Evolutionary conservation across 2,113 vertebrate genomes (phyloP), one percentile per base, ranked within the genome.

Genomic region (Chelonoidis abingdonii): DNA sequence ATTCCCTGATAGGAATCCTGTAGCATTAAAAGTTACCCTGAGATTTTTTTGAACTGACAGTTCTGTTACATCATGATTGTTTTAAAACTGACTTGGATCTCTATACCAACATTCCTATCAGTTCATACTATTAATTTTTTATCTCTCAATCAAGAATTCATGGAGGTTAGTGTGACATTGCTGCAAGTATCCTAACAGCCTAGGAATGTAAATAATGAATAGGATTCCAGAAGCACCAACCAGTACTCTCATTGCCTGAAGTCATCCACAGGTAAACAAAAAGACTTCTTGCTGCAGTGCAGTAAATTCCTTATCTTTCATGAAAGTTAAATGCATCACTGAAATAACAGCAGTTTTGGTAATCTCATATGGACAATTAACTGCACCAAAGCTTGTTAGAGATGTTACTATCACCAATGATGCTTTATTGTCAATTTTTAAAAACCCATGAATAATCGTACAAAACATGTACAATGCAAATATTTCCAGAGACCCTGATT

Each of bases 51-150:
- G 87, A 2, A 7, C 75, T 80, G n/a, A 41, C 17, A 79, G 54
- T 27, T 49, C 22, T n/a, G 78, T 78, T 13, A 24, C 35, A 14
- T 41, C 1, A 8, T 8, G n/a, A 47, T 41, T n/a, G 81, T 82
- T 93, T 93, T 52, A 29, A 94, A 97, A 62, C 49, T 78, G 6
- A 79, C 94, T 94, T 50, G 62, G 93, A 91, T 94, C 90, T 52
- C 29, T 50, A 83, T 65, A 81, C 83, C 91, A 86, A 87, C 5
- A 59, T 19, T 95, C 62, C 80, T 93, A 75, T 75, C 93, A 95
- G 88, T 95, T 88, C 86, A 91, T 96, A 95, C 3, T 38, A 89
- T 97, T 96, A 96, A 96, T 97, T 97, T 97, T 97, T 97, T 91
- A 97, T 97, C 94, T 88, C 95, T 59, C 91, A 85, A 95, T 97